phyloP scores from a whole-genome alignment of 2,113 vertebrate species.

The Xiphorhynchus elegans region DNA sequence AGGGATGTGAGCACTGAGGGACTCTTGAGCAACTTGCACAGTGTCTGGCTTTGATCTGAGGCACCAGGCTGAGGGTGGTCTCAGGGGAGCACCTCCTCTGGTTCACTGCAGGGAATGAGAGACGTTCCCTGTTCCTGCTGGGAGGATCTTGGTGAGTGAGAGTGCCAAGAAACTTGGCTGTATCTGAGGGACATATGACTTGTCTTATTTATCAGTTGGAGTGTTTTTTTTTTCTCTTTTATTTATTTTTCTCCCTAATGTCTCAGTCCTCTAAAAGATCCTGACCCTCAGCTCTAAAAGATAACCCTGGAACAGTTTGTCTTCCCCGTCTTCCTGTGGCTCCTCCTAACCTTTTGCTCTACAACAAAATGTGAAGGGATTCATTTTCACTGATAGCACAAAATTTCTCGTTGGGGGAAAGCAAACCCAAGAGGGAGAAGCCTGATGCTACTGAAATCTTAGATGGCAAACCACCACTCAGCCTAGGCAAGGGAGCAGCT shows the following conservation, averaged over 20 bases:
- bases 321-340: neutral
- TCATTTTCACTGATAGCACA: constrained; percentile 24
- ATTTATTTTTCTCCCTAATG: neutral
- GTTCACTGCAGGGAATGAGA: neutral
- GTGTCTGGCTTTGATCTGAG: accelerated
- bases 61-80: neutral
- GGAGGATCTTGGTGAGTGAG: neutral
- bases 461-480: neutral
- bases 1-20: accelerated
- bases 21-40: neutral
- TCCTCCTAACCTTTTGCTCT: neutral
- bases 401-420: neutral
- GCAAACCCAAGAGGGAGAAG: neutral
- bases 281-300: neutral
- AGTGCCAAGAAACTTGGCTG: neutral
- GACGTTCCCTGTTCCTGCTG: neutral
- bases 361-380: neutral
- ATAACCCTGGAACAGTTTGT: neutral
- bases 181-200: neutral
- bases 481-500: neutral
- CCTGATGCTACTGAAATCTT: neutral
- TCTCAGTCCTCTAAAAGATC: neutral
- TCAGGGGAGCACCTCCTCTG: neutral
- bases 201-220: neutral
- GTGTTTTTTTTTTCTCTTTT: neutral